Conservation (phyloP, 2,888 invertebrate genomes). For the Lepidocyrtinus sp. region DNA sequence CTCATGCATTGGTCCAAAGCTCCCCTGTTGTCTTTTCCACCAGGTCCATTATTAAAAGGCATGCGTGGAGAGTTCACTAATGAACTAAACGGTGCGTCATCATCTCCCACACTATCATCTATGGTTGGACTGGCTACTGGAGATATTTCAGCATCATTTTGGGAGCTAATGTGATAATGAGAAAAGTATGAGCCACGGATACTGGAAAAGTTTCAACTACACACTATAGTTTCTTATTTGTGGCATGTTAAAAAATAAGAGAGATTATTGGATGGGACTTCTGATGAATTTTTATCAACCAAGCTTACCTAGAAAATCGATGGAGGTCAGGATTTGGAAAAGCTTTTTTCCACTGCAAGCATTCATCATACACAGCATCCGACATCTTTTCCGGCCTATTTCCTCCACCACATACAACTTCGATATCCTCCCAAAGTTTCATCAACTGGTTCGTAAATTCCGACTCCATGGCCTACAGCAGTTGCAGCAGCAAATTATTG, state of each 20-base stretch:
- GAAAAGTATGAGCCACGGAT: neutral
- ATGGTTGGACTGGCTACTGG: conserved; percentile 12
- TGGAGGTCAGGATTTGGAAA: conserved; percentile 63
- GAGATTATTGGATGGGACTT: no score
- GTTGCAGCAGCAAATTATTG: no score
- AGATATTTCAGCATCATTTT: conserved; percentile 15
- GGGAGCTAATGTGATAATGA: neutral
- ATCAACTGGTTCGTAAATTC: conserved; percentile 64
- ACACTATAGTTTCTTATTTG: no score
- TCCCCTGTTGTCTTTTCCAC: conserved; percentile 11
- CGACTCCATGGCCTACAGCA: conserved; percentile 68
- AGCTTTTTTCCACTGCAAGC: conserved; percentile 65
- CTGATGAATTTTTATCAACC: no score
- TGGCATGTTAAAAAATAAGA: no score
- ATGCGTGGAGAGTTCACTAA: conserved; percentile 5
- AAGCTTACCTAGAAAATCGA: conserved; percentile 57
- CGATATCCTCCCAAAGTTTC: conserved; percentile 66
- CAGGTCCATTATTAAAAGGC: no score
- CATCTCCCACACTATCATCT: neutral
- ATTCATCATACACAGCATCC: conserved; percentile 61
- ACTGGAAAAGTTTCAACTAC: no score
- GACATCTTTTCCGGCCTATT: conserved; percentile 62
- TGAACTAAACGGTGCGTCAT: conserved; percentile 29
- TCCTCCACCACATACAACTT: conserved; percentile 59
- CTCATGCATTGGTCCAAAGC: conserved; percentile 21